Evolutionary conservation across 2,888 invertebrate species (phyloP), one percentile per base, ranked within the genome.

Genomic region (Nasonovia ribisnigri): DNA sequence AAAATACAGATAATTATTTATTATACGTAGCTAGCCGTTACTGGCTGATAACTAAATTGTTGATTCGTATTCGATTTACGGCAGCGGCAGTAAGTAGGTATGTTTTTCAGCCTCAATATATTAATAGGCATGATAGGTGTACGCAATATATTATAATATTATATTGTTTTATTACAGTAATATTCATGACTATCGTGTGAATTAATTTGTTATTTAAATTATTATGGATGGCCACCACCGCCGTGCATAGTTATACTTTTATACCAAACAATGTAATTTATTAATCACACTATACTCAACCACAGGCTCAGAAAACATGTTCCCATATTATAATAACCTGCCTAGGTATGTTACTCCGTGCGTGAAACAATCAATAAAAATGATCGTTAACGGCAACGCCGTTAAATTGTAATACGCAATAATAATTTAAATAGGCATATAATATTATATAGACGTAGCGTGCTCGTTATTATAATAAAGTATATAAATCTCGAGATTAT

Each of bases 341-440:
- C 10, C 84, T 42, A 57, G 54, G 54, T 26, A 16, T 84, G 42
- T 84, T 84, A 43, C 2, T 84, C 29, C 4, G 29, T 11, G 84
- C 43, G 84, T 43, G 84, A 84, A 84, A 84, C 84, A 84, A 43
- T 84, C 84, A 43, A 84, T 84, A 84, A 43, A 43, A 43, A 77
- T 77, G 36, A 77, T 77, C 36, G 84, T 84, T 84, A 84, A 84
- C 84, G 84, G 43, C 84, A 43, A 29, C 43, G 43, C 29, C 29
- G 84, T 84, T 10, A 43, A 36, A 77, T 77, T 20, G 20, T 77
- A 77, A 20, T 77, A 8, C 36, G 8, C 77, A 77, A 26, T 36
- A 77, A 77, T 36, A 77, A 77, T 77, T 77, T 77, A 77, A 77
- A 77, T 77, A 36, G 77, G 77, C 77, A 77, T 36, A 57, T 57